Conservation (phyloP, 1,140 invertebrate genomes). For the Drosophila parabipectinata region DNA sequence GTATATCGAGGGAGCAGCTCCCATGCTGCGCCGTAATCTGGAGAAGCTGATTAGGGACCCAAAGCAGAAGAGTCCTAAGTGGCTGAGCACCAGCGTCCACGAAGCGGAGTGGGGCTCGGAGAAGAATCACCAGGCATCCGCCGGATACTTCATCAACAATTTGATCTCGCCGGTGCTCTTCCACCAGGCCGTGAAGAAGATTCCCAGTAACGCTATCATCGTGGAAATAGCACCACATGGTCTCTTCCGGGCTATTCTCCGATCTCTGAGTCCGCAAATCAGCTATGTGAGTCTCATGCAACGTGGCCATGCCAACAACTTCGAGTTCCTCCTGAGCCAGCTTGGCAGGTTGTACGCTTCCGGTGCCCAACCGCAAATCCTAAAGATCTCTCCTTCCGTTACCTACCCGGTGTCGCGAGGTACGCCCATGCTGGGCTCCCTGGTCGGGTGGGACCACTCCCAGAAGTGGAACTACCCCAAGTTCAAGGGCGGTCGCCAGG, state of each 20-base stretch:
- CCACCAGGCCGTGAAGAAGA: conserved; percentile 91
- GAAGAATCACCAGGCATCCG: conserved; percentile 92
- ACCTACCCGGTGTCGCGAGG: conserved; percentile 93
- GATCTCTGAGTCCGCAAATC: conserved; percentile 88
- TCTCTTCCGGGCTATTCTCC: conserved; percentile 93
- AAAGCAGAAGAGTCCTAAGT: conserved; percentile 90
- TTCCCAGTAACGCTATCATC: conserved; percentile 94
- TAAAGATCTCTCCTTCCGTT: conserved; percentile 89
- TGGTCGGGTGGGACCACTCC: conserved; percentile 96
- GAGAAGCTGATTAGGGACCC: conserved; percentile 91
- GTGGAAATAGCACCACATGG: conserved; percentile 97
- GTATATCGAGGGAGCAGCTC: conserved; percentile 93
- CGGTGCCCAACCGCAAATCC: conserved; percentile 90
- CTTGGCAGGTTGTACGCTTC: conserved; percentile 92
- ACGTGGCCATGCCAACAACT: conserved; percentile 88
- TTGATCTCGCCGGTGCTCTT: conserved; percentile 93
- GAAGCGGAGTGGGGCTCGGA: conserved; percentile 91
- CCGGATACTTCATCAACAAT: conserved; percentile 98
- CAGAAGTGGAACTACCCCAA: conserved; percentile 90
- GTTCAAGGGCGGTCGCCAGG: conserved; percentile 85
- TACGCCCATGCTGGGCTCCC: conserved; percentile 93
- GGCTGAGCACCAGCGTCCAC: conserved; percentile 96
- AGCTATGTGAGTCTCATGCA: conserved; percentile 92
- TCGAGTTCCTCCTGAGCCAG: conserved; percentile 88
- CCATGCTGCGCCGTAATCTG: conserved; percentile 90